Evolutionary conservation across 2,113 vertebrate genomes (phyloP).

Genomic region (Heterocephalus glaber): DNA sequence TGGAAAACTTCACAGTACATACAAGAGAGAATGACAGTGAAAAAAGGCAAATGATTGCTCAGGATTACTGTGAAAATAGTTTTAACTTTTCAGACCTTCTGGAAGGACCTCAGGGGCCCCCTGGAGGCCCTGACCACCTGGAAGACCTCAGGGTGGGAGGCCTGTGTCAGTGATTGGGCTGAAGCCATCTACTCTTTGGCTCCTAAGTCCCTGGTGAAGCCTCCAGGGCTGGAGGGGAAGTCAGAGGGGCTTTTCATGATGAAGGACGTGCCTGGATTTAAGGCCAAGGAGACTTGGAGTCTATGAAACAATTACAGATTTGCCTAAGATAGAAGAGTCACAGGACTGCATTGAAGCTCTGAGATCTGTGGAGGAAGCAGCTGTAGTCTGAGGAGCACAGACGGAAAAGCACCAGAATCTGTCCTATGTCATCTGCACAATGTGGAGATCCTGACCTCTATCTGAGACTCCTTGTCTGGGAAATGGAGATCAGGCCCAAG

Average conservation of each 20-base stretch:
- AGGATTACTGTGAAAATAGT: neutral
- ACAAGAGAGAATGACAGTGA: neutral
- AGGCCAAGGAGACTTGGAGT: neutral
- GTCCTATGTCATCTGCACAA: neutral
- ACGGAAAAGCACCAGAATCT: no score
- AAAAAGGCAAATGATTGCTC: neutral
- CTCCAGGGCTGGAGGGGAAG: neutral
- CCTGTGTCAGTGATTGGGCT: neutral
- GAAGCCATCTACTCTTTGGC: neutral
- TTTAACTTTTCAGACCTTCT: neutral
- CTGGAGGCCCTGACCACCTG: neutral
- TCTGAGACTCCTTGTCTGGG: neutral
- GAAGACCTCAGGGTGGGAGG: neutral
- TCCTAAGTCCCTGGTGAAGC: neutral
- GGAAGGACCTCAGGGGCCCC: neutral
- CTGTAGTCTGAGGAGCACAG: no score
- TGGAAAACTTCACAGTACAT: neutral
- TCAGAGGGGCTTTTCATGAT: neutral
- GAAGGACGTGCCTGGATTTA: neutral
- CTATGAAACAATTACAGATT: neutral
- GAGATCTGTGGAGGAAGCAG: neutral
- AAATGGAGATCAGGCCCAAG: neutral
- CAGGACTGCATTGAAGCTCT: neutral
- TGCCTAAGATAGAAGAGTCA: neutral
- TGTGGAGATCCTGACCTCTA: neutral